Evolutionary conservation across 2,797 vertebrate species (phyloP).

Genomic region (Hirundo rustica): DNA sequence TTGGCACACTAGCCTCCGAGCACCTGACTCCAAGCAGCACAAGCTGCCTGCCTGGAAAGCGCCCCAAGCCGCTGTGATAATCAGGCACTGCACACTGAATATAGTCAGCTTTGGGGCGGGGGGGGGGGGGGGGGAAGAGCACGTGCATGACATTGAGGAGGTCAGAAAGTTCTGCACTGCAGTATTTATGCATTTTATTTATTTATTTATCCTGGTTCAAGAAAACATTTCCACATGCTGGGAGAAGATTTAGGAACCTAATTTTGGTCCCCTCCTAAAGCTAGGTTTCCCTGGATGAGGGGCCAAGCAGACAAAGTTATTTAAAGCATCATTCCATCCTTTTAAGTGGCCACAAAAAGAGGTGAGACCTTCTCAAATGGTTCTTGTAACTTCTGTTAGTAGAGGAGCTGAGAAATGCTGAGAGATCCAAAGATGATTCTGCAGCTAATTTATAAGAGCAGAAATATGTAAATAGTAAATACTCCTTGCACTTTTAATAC

Average conservation of each 20-base stretch:
- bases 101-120: background rate
- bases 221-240: background rate
- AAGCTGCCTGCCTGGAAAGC: background rate
- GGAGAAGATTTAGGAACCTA: background rate
- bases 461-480: background rate
- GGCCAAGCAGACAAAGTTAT: background rate
- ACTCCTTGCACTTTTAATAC: background rate
- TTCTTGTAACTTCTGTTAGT: background rate
- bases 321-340: background rate
- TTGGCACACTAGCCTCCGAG: background rate
- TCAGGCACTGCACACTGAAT: background rate
- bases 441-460: background rate
- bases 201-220: conserved; percentile 6
- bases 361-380: background rate
- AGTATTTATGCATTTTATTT: conserved; percentile 36
- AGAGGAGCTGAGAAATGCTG: background rate
- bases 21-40: background rate
- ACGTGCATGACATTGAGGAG: background rate
- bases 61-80: background rate
- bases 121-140: no score
- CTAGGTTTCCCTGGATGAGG: background rate
- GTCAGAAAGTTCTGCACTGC: background rate
- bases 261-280: background rate
- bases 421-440: background rate
- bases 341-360: background rate